Evolutionary conservation across 2,888 invertebrate genomes (phyloP).

Genomic region (Lampropteryx suffumata): DNA sequence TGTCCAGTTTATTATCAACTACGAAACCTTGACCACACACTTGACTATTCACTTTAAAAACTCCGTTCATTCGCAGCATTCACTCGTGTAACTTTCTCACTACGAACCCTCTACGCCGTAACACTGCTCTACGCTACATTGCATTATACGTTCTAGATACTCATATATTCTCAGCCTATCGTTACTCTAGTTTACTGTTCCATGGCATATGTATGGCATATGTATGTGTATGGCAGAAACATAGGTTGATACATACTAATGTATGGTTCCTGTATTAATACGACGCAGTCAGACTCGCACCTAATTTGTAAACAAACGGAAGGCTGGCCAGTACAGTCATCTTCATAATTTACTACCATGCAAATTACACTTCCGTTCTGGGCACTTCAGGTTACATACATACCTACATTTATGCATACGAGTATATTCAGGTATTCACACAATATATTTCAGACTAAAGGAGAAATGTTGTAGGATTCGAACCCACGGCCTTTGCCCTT

Average conservation of each 20-base stretch:
- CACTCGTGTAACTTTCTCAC: neutral
- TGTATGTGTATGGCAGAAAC: conserved; percentile 10
- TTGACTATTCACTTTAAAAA: too few relatives aligned
- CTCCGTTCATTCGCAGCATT: too few relatives aligned
- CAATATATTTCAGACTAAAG: too few relatives aligned
- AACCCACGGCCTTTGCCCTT: too few relatives aligned
- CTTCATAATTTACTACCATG: conserved; percentile 63
- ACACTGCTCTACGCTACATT: neutral
- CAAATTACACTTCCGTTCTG: conserved; percentile 59
- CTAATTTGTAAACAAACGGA: conserved; percentile 59
- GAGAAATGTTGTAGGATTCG: too few relatives aligned
- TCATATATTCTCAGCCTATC: neutral
- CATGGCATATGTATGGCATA: too few relatives aligned
- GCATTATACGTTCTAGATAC: neutral
- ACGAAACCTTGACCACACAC: too few relatives aligned
- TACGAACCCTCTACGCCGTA: conserved; percentile 7
- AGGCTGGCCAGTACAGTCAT: conserved; percentile 55
- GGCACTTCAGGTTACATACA: conserved; percentile 26
- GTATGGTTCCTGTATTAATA: conserved; percentile 31
- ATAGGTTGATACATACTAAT: conserved; percentile 10
- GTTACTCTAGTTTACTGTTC: too few relatives aligned
- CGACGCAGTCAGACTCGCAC: conserved; percentile 48
- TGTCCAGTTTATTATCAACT: too few relatives aligned
- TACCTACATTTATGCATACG: neutral
- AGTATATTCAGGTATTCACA: too few relatives aligned